phyloP scores from a whole-genome alignment of 92 coral and sea anemone genomes.

The Micromussa lordhowensis region DNA sequence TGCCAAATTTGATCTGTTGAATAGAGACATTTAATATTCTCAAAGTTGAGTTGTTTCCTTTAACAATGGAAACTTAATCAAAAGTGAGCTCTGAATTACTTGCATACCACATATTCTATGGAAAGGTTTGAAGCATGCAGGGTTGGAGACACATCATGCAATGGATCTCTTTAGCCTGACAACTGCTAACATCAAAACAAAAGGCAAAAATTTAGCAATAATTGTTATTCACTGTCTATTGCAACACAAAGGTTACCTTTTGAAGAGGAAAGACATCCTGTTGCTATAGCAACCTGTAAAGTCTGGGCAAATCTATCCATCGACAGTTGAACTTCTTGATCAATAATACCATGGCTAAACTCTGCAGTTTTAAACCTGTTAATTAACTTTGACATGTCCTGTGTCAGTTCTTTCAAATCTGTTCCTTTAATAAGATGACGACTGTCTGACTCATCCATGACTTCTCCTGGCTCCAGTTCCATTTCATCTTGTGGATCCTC shows the following conservation, averaged over 20 bases:
- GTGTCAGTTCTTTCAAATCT: conserved; percentile 68
- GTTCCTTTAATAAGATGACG: conserved; percentile 73
- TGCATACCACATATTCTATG: too few relatives aligned
- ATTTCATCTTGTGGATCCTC: conserved; percentile 86
- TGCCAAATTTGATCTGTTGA: too few relatives aligned
- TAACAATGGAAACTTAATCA: too few relatives aligned
- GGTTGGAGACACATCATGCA: too few relatives aligned
- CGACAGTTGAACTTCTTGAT: conserved; percentile 72
- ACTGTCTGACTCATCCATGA: conserved; percentile 85
- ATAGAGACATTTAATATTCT: too few relatives aligned
- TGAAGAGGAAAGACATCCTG: conserved; percentile 88
- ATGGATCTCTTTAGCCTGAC: too few relatives aligned
- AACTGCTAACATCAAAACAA: too few relatives aligned
- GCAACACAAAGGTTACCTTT: conserved; percentile 64
- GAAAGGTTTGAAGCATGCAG: too few relatives aligned
- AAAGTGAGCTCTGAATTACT: too few relatives aligned
- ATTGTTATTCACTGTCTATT: neutral
- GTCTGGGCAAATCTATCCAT: conserved; percentile 91
- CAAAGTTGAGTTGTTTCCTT: too few relatives aligned
- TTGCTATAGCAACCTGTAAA: conserved; percentile 91
- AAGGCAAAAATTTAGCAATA: too few relatives aligned
- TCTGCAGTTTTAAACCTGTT: conserved; percentile 42
- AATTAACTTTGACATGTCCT: conserved; percentile 52
- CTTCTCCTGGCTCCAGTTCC: conserved; percentile 99
- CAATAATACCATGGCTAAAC: conserved; percentile 23